Evolutionary conservation across 2,113 vertebrate species (phyloP).

Genomic region (Leptodactylus fuscus): DNA sequence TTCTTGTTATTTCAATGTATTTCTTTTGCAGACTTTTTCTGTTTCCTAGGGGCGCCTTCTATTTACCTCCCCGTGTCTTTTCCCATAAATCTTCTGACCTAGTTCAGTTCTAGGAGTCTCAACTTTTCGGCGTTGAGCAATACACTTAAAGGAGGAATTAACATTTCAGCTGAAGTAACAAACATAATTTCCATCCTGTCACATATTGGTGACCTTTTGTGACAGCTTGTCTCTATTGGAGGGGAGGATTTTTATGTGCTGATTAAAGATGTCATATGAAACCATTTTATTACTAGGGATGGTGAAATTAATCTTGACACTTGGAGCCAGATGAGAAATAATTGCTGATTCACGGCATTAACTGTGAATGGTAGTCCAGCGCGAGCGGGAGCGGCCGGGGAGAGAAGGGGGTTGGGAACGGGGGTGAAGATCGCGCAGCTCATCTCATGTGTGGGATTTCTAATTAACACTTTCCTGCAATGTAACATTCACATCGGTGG

Average conservation of each 20-base stretch:
- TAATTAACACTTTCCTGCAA: conserved; percentile 28
- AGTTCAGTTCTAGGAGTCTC: conserved; percentile 9
- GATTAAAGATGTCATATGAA: conserved; percentile 93
- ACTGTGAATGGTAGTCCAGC: conserved; percentile 68
- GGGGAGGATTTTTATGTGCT: conserved; percentile 82
- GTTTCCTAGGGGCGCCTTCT: no score
- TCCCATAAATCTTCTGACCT: background rate
- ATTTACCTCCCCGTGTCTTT: background rate
- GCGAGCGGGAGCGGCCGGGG: conserved; percentile 65
- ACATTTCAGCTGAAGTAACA: conserved; percentile 87
- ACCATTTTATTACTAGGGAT: conserved; percentile 87
- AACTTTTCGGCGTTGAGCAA: background rate
- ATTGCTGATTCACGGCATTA: conserved; percentile 87
- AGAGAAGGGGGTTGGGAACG: conserved; percentile 43
- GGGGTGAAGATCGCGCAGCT: conserved; percentile 4
- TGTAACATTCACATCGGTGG: background rate
- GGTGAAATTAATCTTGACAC: conserved; percentile 92
- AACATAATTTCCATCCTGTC: conserved; percentile 88
- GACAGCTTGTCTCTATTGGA: conserved; percentile 89
- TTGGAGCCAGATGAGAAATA: conserved; percentile 85
- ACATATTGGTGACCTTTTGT: conserved; percentile 88
- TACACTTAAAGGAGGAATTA: conserved; percentile 79
- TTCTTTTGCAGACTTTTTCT: no score
- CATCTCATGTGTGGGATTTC: conserved; percentile 28
- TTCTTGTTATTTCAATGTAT: no score